Conservation (phyloP, 2,888 invertebrate species). For the Eupithecia insigniata region DNA sequence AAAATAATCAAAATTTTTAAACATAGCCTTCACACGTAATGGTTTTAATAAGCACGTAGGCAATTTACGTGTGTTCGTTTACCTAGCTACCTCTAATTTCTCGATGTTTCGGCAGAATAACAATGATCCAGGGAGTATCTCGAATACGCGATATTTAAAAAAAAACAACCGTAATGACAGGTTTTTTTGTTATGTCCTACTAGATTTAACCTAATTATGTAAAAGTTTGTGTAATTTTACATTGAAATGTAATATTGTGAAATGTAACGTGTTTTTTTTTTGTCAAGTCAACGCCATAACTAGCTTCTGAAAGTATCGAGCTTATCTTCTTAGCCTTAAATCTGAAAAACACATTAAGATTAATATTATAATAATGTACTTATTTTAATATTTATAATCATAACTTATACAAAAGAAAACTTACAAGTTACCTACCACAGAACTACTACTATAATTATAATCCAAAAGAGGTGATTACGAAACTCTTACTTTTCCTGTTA, state of each 20-base stretch:
- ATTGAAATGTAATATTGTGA: too few relatives aligned
- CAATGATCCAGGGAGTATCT: not conserved
- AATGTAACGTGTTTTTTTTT: not conserved
- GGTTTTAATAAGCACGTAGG: constrained; percentile 1
- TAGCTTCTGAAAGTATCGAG: not conserved
- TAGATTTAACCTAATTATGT: not conserved
- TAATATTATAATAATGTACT: too few relatives aligned
- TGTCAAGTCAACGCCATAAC: not conserved
- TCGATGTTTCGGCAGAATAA: not conserved
- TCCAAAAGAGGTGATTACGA: not conserved
- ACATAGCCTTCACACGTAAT: not conserved
- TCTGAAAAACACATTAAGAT: too few relatives aligned
- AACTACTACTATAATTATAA: not conserved
- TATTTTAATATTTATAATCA: too few relatives aligned
- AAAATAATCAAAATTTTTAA: not conserved
- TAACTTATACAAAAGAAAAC: not conserved
- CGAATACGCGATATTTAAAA: not conserved
- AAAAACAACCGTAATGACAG: not conserved
- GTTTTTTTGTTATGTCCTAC: not conserved
- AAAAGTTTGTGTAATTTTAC: too few relatives aligned
- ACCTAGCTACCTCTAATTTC: not conserved
- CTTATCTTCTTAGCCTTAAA: too few relatives aligned
- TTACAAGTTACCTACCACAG: too few relatives aligned
- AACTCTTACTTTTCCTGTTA: not conserved
- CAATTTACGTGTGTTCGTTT: not conserved